A percentile compares a stretch with the other conserved stretches of the same genome.
Conservation (phyloP, 2,888 invertebrate species). For the Caenorhabditis angaria region DNA sequence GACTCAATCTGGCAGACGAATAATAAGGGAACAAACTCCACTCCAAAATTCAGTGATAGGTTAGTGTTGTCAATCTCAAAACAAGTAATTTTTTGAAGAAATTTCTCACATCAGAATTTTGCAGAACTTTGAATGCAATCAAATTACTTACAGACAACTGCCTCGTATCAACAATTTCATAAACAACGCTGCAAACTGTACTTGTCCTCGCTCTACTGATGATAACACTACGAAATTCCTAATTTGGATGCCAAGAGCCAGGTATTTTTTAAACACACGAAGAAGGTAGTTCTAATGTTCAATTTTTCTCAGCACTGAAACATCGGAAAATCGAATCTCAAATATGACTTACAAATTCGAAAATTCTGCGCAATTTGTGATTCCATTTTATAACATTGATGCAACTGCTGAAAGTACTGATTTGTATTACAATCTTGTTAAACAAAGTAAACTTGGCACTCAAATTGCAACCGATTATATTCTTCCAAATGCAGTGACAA, state of each 20-base stretch:
- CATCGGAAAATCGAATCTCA: too few relatives aligned
- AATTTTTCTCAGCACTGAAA: neutral
- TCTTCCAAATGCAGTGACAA: constrained; percentile 17
- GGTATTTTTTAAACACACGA: too few relatives aligned
- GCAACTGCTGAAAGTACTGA: neutral
- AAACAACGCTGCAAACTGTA: constrained; percentile 17
- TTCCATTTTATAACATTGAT: constrained; percentile 29
- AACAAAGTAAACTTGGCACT: neutral
- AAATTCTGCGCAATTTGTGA: constrained; percentile 31
- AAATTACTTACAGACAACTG: neutral
- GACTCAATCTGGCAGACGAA: neutral
- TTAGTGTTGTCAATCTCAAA: neutral
- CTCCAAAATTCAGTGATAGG: constrained; percentile 11
- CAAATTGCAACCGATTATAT: constrained; percentile 13
- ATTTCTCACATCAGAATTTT: neutral
- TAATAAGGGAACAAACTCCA: neutral
- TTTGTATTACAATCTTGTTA: constrained; percentile 23
- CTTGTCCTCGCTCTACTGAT: constrained; percentile 18
- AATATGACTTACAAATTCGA: constrained; percentile 6
- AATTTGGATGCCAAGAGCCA: constrained; percentile 26
- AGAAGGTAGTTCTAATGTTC: neutral
- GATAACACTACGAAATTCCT: constrained; percentile 12
- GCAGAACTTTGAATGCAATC: constrained; percentile 6
- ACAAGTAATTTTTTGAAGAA: neutral
- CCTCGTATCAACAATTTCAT: neutral